Base-by-base conservation (phyloP, 1,140 invertebrate species). In the Leptinotarsa lineolata region DNA sequence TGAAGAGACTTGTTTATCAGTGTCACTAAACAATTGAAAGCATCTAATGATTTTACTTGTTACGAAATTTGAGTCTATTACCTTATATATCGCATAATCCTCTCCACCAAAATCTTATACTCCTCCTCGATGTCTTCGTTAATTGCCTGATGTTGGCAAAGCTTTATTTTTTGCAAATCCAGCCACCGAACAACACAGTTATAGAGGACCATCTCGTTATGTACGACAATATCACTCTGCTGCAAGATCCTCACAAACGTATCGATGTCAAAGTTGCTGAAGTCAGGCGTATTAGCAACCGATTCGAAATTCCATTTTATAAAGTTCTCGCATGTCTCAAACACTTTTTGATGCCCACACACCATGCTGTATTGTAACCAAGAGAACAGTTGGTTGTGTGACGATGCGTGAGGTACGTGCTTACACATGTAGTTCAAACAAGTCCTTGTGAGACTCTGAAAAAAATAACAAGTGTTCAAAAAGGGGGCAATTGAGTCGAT, bases 221-320 rank as follows among this genome's bases (percentile, higher is more conserved):
- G 89, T 64, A 98, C 89, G n/a, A 97, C 94, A 2, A 98, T 84
- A 85, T 94, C 94, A 82, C 93, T 94, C 80, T 95, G 92, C 80
- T 93, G 90, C 68, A 97, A 84, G 63, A 97, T 85, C 13, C 89
- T 86, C 30, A 93, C 87, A 59, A 97, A 84, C n/a, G 93, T 88
- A 72, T 96, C 93, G 1, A 90, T 87, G 80, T 96, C 94, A 79
- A 97, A 91, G 78, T 92, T 91, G 1, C 89, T 89, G 84, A 97
- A 96, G 80, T 96, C 94, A 4, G 88, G 86, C 15, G 91, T 92
- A 74, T 90, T 88, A 21, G 93, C 90, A 22, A 97, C 91, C 76
- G 92, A 88, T 82, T 96, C 93, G 75, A 98, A 90, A 85, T 98
- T 98, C 93, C 94, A 96, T 83, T 95, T 95, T 21, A 97, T 90